Evolutionary conservation across 1,140 invertebrate species (phyloP), one percentile per base, ranked within the genome.

Genomic region (Trachymyrmex cornetzi): DNA sequence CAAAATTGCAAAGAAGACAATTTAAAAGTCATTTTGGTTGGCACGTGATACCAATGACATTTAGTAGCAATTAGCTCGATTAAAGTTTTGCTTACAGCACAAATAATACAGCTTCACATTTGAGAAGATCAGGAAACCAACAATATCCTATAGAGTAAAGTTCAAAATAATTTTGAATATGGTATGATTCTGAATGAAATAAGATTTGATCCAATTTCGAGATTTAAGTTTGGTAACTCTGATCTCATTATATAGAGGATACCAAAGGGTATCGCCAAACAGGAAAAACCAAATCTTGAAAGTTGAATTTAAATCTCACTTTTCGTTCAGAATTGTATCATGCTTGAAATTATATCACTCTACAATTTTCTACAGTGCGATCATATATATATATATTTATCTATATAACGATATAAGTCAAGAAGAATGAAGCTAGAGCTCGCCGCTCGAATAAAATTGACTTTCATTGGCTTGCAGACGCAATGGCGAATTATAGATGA

Each of bases 401-500:
- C 9, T 80, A 67, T 67, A 14, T 79, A 74, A 72, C 14, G 12
- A 59, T 34, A 34, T 34, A 34, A 19, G 22, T 4, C n/a, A 74
- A 81, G 30, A 71, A 44, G 38, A 44, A 44, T 44, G 38, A 44
- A 44, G 9, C 38, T 44, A 44, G 11, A 44, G 71, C 19, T 38
- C 3, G 19, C 19, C n/a, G 30, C 7, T 64, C 16, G 12, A 48
- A 44, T n/a, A 57, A 38, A 38, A 57, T 48, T n/a, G 16, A 71
- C 11, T 81, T 82, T 12, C 19, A 57, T 53, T 22, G 34, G 14
- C 38, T 82, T 22, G 24, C 80, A 53, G 30, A 75, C 16, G 67
- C 14, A 30, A 34, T 44, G 12, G 24, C n/a, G 9, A 3, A 71
- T 30, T 19, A 22, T 34, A 50, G 7, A 71, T 6, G 22, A 6